Base-by-base conservation (phyloP, 2,888 invertebrate species). In the Phoronis australis region DNA sequence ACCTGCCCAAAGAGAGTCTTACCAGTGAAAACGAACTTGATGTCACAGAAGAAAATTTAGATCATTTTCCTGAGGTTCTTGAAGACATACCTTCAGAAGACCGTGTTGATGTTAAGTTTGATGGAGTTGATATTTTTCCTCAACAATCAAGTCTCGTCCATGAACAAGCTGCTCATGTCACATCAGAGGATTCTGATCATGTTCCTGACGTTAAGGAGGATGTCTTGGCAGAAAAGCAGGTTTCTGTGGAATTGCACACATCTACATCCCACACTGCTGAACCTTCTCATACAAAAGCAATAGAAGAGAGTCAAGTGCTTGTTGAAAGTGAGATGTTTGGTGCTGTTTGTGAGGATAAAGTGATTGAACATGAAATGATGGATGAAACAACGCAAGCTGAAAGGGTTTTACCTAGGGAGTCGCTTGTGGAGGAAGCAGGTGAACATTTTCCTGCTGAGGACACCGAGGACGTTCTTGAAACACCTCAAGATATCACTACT, bases 41-140 rank as follows among this genome's bases (percentile, higher is more conserved):
- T 1, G 18, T 42, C 9, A 42, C 18, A n/a, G 27, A 42, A 18
- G 31, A 42, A 42, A 21, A 18, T 23, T 4, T 42, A 31, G 27
- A 42, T 15, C 26, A 42, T 6, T 38, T 47, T 47, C 23, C 21
- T 15, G 20, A 24, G 2, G 12, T 39, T 6, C 31, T 40, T 24
- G 41, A 47, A 20, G 47, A 23, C 9, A 42, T 15, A 20, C 25
- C 18, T 37, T 38, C 20, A 22, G 40, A 40, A n/a, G 12, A 37
- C 23, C 37, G 24, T 15, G 37, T 37, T n/a, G 40, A 37, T 24
- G 27, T 48, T 2, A 20, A 31, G 15, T 15, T 21, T 20, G 37
- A 42, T 22, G 25, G 9, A 22, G 24, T 22, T n/a, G 48, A 48
- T 2, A 15, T 42, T 21, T 42, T 42, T 27, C 42, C 42, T 23